phyloP scores from a whole-genome alignment of 2,797 vertebrate genomes.

The Steatocranus sp. region DNA sequence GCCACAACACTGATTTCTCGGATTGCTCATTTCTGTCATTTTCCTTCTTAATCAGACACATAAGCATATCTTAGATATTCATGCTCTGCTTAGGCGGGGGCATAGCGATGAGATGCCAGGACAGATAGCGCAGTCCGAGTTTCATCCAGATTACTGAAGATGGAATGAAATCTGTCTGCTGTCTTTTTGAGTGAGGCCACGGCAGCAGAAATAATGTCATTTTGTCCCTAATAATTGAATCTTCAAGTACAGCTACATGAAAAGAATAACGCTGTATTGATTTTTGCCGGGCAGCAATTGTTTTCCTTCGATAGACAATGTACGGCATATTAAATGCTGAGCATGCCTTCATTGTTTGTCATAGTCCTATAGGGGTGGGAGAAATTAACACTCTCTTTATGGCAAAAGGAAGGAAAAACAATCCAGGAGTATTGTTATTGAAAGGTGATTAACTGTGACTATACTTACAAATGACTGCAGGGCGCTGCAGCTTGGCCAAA shows the following conservation, averaged over 20 bases:
- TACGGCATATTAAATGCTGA: slow-evolving; percentile 40
- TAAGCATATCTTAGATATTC: neutral
- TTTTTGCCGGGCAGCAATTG: slow-evolving; percentile 45
- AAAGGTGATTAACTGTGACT: slow-evolving; percentile 71
- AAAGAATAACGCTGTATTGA: slow-evolving; percentile 53
- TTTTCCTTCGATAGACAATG: slow-evolving; percentile 34
- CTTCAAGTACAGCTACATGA: slow-evolving; percentile 48
- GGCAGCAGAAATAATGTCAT: slow-evolving; percentile 17
- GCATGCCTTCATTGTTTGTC: slow-evolving; percentile 26
- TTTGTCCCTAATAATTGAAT: slow-evolving; percentile 54
- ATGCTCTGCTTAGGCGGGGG: neutral
- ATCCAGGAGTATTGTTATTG: slow-evolving; percentile 51
- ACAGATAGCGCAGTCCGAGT: neutral
- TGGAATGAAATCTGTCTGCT: neutral
- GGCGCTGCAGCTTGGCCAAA: slow-evolving; percentile 56
- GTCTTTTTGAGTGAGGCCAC: slow-evolving; percentile 9
- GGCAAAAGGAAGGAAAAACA: slow-evolving; percentile 37
- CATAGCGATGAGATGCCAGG: neutral
- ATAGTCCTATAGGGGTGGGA: neutral
- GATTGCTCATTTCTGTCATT: neutral
- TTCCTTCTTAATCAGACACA: neutral
- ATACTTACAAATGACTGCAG: slow-evolving; percentile 58
- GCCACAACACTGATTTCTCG: neutral
- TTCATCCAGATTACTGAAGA: slow-evolving; percentile 1
- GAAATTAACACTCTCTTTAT: slow-evolving; percentile 40